Conservation (phyloP, 1,140 invertebrate genomes). For the Formica exsecta region DNA sequence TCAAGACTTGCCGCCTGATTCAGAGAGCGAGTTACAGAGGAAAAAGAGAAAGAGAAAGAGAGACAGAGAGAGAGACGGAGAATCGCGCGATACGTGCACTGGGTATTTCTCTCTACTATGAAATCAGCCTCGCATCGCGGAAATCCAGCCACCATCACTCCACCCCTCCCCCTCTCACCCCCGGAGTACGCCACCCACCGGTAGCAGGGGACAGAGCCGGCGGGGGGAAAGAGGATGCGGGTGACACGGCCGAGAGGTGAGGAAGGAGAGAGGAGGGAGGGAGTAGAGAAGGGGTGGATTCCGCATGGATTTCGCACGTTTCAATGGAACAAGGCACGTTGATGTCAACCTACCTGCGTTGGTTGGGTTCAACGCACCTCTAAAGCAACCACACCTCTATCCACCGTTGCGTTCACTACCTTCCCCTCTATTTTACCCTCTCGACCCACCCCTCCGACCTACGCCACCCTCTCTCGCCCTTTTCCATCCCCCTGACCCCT, state of each 20-base stretch:
- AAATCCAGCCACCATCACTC: conserved; percentile 66
- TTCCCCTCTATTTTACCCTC: conserved; percentile 74
- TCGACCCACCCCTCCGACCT: conserved; percentile 73
- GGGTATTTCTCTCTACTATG: conserved; percentile 55
- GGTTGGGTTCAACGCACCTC: conserved; percentile 83
- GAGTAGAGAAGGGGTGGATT: conserved; percentile 67
- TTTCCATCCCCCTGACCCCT: conserved; percentile 21
- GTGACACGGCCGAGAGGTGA: conserved; percentile 21
- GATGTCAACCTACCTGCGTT: conserved; percentile 82
- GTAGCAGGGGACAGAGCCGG: not conserved
- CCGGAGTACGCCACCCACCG: not conserved
- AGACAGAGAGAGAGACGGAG: conserved; percentile 10
- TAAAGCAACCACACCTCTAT: conserved; percentile 82
- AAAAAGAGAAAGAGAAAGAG: not conserved
- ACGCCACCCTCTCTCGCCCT: conserved; percentile 54
- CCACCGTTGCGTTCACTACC: conserved; percentile 76
- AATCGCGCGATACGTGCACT: conserved; percentile 56
- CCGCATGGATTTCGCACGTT: conserved; percentile 81
- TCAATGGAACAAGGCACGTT: conserved; percentile 81
- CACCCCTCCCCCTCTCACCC: conserved; percentile 46
- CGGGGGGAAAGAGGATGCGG: conserved; percentile 32
- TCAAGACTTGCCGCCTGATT: conserved; percentile 57
- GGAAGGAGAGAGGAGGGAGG: conserved; percentile 1
- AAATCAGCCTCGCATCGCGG: conserved; percentile 64
- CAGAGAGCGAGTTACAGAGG: conserved; percentile 27